phyloP scores from a whole-genome alignment of 2,888 invertebrate species.

The Drosophila subsilvestris region DNA sequence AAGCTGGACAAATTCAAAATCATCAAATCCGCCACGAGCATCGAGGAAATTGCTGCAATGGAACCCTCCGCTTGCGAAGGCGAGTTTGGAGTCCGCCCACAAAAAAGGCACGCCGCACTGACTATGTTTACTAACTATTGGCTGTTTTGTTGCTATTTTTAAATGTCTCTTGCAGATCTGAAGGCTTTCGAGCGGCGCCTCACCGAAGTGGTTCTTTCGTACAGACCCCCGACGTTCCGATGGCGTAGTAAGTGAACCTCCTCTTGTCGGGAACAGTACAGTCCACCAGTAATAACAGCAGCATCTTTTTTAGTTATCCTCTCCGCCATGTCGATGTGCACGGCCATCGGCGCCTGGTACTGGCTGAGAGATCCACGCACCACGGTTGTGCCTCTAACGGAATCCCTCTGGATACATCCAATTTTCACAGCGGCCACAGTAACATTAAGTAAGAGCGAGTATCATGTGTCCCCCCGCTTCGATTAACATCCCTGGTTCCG shows the following conservation, averaged over 20 bases:
- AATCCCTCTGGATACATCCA: slow-evolving; percentile 96
- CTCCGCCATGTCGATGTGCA: slow-evolving; percentile 93
- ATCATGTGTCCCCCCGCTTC: no score
- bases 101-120: slow-evolving; percentile 8
- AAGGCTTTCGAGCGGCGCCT: slow-evolving; percentile 98
- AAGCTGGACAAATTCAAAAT: slow-evolving; percentile 74
- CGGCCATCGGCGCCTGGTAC: slow-evolving; percentile 97
- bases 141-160: slow-evolving; percentile 17
- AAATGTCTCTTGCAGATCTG: slow-evolving; percentile 88
- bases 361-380: slow-evolving; percentile 98
- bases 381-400: slow-evolving; percentile 94
- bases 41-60: slow-evolving; percentile 83
- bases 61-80: slow-evolving; percentile 97
- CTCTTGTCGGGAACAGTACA: background rate
- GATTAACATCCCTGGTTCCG: slow-evolving; percentile 49
- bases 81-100: slow-evolving; percentile 83
- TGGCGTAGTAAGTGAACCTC: slow-evolving; percentile 93
- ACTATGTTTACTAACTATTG: slow-evolving; percentile 41
- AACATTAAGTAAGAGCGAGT: slow-evolving; percentile 87
- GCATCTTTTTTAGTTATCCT: slow-evolving; percentile 89
- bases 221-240: slow-evolving; percentile 96
- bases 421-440: slow-evolving; percentile 96
- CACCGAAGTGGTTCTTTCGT: slow-evolving; percentile 98
- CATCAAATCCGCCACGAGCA: slow-evolving; percentile 72
- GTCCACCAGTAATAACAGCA: slow-evolving; percentile 7